Evolutionary conservation across 37 sponge, comb jelly and placozoan species (phyloP).

Genomic region (Beroe forskalii): DNA sequence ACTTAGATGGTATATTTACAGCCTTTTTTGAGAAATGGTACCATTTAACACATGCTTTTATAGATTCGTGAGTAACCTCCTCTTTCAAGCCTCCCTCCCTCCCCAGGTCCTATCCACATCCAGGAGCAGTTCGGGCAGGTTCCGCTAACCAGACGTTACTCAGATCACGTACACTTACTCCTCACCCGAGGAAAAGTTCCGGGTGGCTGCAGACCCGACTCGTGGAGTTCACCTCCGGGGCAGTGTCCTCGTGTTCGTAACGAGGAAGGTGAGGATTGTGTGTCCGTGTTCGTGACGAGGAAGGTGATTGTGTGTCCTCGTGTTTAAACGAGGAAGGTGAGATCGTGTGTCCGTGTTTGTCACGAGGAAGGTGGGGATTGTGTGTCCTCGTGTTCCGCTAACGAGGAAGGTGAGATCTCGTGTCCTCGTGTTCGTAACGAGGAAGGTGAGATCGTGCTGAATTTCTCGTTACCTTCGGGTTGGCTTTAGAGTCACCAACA

Average conservation of each 20-base stretch:
- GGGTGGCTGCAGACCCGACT: conserved; percentile 82
- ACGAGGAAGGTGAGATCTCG: too few species aligned
- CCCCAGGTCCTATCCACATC: conserved; percentile 37
- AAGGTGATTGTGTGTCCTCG: conserved; percentile 78
- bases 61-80: too few species aligned
- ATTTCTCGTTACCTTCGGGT: too few species aligned
- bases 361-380: conserved; percentile 76
- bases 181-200: conserved; percentile 83
- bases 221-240: conserved; percentile 87
- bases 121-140: conserved; percentile 15
- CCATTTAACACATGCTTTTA: too few species aligned
- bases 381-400: too few species aligned
- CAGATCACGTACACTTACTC: conserved; percentile 77
- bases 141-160: conserved; percentile 93
- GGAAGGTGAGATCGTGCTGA: too few species aligned
- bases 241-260: conserved; percentile 96
- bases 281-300: conserved; percentile 92
- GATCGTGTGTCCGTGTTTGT: conserved; percentile 96
- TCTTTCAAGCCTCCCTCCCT: neutral
- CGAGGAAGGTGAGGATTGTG: conserved; percentile 75
- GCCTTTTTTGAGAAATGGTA: too few species aligned
- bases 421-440: conserved; percentile 95
- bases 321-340: too few species aligned
- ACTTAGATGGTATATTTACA: too few species aligned
- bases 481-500: too few species aligned